Evolutionary conservation across 2,888 invertebrate species (phyloP).

Genomic region (Drosophila cognata): DNA sequence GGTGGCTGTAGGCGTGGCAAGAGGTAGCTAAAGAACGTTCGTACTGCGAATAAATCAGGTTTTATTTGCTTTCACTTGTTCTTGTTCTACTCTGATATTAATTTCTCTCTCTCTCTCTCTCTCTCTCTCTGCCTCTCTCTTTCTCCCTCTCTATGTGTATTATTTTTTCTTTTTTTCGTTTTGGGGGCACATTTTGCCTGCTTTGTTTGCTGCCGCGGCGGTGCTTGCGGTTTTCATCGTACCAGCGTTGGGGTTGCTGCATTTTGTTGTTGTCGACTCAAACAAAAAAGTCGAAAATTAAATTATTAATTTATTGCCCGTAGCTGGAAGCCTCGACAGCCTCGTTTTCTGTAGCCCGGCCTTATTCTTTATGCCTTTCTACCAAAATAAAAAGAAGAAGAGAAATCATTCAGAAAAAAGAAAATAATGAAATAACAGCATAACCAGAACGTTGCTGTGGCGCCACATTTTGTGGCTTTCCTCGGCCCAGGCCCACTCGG

Average conservation of each 20-base stretch:
- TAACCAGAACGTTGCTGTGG: slow-evolving; percentile 52
- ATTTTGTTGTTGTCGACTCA: slow-evolving; percentile 54
- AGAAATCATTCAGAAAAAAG: slow-evolving; percentile 14
- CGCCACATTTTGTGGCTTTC: slow-evolving; percentile 63
- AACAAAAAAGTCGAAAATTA: slow-evolving; percentile 82
- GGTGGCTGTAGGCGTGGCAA: slow-evolving; percentile 15
- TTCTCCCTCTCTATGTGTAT: not conserved
- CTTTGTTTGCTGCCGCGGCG: slow-evolving; percentile 62
- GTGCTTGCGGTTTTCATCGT: slow-evolving; percentile 50
- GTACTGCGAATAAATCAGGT: slow-evolving; percentile 71
- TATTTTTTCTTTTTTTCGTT: slow-evolving; percentile 2
- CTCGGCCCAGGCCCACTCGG: slow-evolving; percentile 48
- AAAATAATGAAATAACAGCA: slow-evolving; percentile 11
- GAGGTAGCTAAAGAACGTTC: slow-evolving; percentile 17
- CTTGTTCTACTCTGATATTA: slow-evolving; percentile 74
- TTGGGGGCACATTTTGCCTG: slow-evolving; percentile 26
- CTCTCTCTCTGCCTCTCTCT: not conserved
- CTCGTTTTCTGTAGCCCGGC: slow-evolving; percentile 44
- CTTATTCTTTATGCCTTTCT: slow-evolving; percentile 34
- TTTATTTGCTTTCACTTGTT: slow-evolving; percentile 78
- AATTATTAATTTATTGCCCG: slow-evolving; percentile 82
- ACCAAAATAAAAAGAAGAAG: slow-evolving; percentile 25
- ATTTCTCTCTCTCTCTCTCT: slow-evolving; percentile 34
- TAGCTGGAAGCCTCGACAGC: slow-evolving; percentile 41
- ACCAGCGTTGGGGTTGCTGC: slow-evolving; percentile 45